A percentile compares a stretch with the other conserved stretches of the same genome.
Conservation (phyloP, 2,888 invertebrate genomes). For the Phaonia tiefii region DNA sequence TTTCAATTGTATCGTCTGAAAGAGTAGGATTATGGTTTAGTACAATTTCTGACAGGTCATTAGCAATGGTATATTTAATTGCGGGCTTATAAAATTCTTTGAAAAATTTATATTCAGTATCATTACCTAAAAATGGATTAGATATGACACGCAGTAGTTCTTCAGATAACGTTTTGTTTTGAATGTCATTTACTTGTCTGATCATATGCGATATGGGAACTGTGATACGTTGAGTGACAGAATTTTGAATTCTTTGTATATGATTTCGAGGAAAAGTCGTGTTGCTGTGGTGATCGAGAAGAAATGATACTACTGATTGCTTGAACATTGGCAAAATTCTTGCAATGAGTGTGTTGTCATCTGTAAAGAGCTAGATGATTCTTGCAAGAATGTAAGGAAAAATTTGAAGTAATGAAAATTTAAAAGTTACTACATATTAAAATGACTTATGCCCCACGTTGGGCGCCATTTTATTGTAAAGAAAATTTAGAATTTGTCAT, state of each 20-base stretch:
- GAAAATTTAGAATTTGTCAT: too few species aligned
- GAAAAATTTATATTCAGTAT: slow-evolving; percentile 46
- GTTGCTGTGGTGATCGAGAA: slow-evolving; percentile 47
- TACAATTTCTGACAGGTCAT: slow-evolving; percentile 45
- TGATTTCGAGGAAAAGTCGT: slow-evolving; percentile 41
- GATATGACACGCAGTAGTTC: slow-evolving; percentile 41
- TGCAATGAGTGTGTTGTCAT: slow-evolving; percentile 32
- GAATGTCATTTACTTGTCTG: slow-evolving; percentile 42
- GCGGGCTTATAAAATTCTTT: slow-evolving; percentile 50
- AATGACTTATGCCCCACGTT: too few species aligned
- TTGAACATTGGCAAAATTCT: slow-evolving; percentile 40
- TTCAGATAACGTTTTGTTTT: too few species aligned
- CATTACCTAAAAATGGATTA: slow-evolving; percentile 45
- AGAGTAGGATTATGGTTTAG: slow-evolving; percentile 46
- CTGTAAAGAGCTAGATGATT: too few species aligned
- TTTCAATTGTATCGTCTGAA: slow-evolving; percentile 31
- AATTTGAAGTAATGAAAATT: too few species aligned
- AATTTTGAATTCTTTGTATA: slow-evolving; percentile 46
- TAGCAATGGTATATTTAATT: slow-evolving; percentile 44
- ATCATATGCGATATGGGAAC: slow-evolving; percentile 45
- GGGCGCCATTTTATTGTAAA: too few species aligned
- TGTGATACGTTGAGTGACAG: slow-evolving; percentile 47
- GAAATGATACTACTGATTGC: slow-evolving; percentile 47
- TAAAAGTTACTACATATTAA: too few species aligned
- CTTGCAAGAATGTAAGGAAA: too few species aligned